Evolutionary conservation across 2,113 vertebrate genomes (phyloP).

Genomic region (Lycocorax pyrrhopterus): DNA sequence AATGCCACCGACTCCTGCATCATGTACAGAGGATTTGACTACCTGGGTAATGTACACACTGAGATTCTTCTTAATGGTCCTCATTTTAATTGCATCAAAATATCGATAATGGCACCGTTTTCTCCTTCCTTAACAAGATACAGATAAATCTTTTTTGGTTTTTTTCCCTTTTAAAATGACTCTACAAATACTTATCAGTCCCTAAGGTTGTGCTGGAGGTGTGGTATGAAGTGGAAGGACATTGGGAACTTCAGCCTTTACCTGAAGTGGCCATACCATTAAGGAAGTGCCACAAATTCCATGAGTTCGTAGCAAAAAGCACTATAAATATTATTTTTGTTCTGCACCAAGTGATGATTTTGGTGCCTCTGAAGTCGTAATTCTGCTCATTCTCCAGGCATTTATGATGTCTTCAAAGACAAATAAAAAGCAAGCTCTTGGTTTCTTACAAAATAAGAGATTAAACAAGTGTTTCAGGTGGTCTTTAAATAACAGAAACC

Average conservation of each 20-base stretch:
- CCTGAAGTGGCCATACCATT: background rate
- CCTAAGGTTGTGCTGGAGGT: background rate
- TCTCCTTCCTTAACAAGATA: background rate
- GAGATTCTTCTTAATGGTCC: rapidly evolving
- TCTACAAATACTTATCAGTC: background rate
- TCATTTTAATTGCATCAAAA: background rate
- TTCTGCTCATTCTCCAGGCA: background rate
- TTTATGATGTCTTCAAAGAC: background rate
- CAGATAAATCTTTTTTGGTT: background rate
- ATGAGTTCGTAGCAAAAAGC: background rate
- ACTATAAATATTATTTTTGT: background rate
- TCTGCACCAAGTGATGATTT: background rate
- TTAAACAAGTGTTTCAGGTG: background rate
- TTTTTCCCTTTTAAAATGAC: background rate
- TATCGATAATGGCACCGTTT: rapidly evolving
- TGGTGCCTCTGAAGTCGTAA: background rate
- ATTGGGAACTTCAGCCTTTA: background rate
- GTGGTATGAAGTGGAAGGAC: background rate
- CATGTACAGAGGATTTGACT: slow-evolving; percentile 90
- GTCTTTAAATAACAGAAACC: background rate
- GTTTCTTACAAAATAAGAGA: background rate
- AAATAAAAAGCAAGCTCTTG: background rate
- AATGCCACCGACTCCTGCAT: slow-evolving; percentile 93
- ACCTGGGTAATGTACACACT: slow-evolving; percentile 78
- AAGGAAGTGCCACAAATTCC: rapidly evolving